These are phyloP conservation scores for Philaethria dido DNA, from an alignment of 2,888 invertebrate genomes.

Conservation along the genomic window DNA sequence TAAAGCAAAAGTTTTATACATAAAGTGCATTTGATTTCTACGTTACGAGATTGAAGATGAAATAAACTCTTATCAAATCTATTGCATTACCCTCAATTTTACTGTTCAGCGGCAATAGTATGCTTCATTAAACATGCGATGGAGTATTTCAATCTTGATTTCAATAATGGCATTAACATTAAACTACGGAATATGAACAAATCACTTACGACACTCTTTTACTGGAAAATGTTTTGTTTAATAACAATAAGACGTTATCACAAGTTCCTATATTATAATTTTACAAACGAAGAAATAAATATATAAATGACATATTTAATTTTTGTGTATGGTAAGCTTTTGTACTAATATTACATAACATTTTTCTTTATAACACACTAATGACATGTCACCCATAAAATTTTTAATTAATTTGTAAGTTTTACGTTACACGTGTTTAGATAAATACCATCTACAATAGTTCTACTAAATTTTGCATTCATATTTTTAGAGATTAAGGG, in stretches of 20 bases:
- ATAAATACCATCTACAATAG: too few species aligned
- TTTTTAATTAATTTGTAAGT: too few species aligned
- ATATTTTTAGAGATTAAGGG: too few species aligned
- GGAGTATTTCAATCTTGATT: constrained; percentile 21
- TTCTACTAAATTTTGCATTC: too few species aligned
- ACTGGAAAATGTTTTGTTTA: background rate
- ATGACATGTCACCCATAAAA: too few species aligned
- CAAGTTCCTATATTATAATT: background rate
- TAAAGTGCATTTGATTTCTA: background rate
- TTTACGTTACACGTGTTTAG: too few species aligned
- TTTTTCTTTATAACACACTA: too few species aligned
- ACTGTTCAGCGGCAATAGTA: constrained; percentile 21
- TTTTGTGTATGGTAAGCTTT: too few species aligned
- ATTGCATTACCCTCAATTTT: constrained; percentile 5
- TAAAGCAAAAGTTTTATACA: background rate
- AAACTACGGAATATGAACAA: constrained; percentile 1
- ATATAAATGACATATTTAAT: too few species aligned
- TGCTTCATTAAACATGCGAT: constrained; percentile 27
- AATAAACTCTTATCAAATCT: constrained; percentile 5
- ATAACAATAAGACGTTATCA: background rate
- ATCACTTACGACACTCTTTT: constrained; percentile 3
- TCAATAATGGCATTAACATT: constrained; percentile 3
- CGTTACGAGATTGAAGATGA: constrained; percentile 8
- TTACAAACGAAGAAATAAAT: too few species aligned
- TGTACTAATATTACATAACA: too few species aligned